Conservation (phyloP, 1,140 invertebrate genomes). For the Scaptomyza pallida region DNA sequence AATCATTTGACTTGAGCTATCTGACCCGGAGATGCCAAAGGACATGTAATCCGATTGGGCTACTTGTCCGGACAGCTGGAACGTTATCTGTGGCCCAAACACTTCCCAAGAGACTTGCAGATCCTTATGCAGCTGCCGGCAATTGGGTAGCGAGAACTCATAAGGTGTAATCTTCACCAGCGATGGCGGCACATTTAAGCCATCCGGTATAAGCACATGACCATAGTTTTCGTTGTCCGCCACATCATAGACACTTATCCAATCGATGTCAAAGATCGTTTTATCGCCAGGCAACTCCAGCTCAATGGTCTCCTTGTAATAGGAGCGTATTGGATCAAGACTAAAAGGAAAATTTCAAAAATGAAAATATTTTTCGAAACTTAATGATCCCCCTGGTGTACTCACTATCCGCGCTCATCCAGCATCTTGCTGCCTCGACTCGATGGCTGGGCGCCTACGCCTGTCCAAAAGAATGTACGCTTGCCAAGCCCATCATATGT, state of each 20-base stretch:
- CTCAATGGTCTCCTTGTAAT: slow-evolving; percentile 90
- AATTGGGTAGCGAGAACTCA: slow-evolving; percentile 90
- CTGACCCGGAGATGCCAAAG: slow-evolving; percentile 93
- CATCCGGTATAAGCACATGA: slow-evolving; percentile 91
- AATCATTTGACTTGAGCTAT: slow-evolving; percentile 90
- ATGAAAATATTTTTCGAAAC: too few relatives aligned
- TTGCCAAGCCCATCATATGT: slow-evolving; percentile 90
- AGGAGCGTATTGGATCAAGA: slow-evolving; percentile 89
- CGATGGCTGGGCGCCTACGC: slow-evolving; percentile 93
- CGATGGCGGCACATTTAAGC: slow-evolving; percentile 93
- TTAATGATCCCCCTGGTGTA: slow-evolving; percentile 49
- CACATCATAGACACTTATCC: slow-evolving; percentile 93
- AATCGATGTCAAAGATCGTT: slow-evolving; percentile 93
- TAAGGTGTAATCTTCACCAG: slow-evolving; percentile 87
- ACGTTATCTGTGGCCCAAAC: slow-evolving; percentile 94
- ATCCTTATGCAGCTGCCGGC: slow-evolving; percentile 92
- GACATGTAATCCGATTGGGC: slow-evolving; percentile 93
- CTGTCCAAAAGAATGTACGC: slow-evolving; percentile 94
- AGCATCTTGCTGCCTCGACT: slow-evolving; percentile 92
- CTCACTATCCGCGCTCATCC: slow-evolving; percentile 97
- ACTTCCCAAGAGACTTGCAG: slow-evolving; percentile 95
- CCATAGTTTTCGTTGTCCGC: slow-evolving; percentile 89
- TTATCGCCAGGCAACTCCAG: slow-evolving; percentile 92
- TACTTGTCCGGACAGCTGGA: slow-evolving; percentile 92
- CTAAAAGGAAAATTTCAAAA: slow-evolving; percentile 81